A percentile compares a stretch with the other conserved stretches of the same genome.
These are phyloP conservation scores for Gambusia yucatana DNA, from an alignment of 2,797 vertebrate genomes.

Conservation along the genomic window DNA sequence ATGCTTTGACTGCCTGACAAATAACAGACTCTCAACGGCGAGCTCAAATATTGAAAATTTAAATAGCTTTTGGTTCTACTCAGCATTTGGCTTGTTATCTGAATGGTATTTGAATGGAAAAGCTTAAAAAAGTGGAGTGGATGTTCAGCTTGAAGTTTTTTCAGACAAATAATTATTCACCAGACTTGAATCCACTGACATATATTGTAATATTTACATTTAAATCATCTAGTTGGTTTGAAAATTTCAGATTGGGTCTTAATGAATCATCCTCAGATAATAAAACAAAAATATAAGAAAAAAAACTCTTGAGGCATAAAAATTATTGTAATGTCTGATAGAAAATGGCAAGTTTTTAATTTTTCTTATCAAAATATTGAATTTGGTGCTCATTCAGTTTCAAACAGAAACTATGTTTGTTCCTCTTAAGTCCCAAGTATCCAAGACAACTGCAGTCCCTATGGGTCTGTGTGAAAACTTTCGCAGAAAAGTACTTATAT, in stretches of 20 bases:
- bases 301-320: constrained; percentile 51
- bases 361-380: constrained; percentile 57
- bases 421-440: constrained; percentile 19
- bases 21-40: constrained; percentile 42
- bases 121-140: constrained; percentile 14
- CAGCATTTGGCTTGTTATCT: constrained; percentile 39
- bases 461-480: background rate
- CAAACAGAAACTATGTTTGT: constrained; percentile 17
- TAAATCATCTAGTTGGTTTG: constrained; percentile 37
- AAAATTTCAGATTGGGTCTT: constrained; percentile 40
- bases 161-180: constrained; percentile 51
- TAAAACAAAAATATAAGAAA: constrained; percentile 22
- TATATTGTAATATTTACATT: constrained; percentile 50
- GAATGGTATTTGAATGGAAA: background rate
- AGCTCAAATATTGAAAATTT: constrained; percentile 64
- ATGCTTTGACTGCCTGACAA: constrained; percentile 34
- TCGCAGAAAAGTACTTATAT: too few species aligned
- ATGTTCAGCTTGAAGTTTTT: constrained; percentile 15
- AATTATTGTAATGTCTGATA: constrained; percentile 54
- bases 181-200: constrained; percentile 43
- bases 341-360: constrained; percentile 28
- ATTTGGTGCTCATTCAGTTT: constrained; percentile 35
- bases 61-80: constrained; percentile 36
- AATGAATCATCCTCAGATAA: constrained; percentile 6
- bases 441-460: constrained; percentile 16